Evolutionary conservation across 2,888 invertebrate genomes (phyloP), one percentile per base, ranked within the genome.

Genomic region (Pantelozetes paolii): DNA sequence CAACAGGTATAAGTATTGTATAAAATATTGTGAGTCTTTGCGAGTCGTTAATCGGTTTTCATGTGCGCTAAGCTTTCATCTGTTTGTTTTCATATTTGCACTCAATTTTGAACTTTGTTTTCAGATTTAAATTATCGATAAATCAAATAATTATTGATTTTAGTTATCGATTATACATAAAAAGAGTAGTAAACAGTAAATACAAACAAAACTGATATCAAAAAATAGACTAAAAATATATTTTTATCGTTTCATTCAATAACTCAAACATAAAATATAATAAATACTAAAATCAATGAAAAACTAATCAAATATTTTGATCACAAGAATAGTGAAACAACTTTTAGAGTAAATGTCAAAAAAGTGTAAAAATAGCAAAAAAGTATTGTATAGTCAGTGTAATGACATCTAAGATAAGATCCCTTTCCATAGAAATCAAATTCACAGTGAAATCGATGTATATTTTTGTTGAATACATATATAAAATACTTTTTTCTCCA

Each of bases 1-100:
- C n/a, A 62, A 62, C 18, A 62, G 36, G 36, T 62, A 54, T 26
- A 54, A 9, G 36, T 50, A 50, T n/a, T 50, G n/a, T 45, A 45
- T 45, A 45, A 45, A 23, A 54, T 13, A 1, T 23, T 26, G 26
- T 20, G 26, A 32, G 32, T 36, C n/a, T 36, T 36, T 5, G 15
- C 54, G 5, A n/a, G 9, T 54, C 5, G 2, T 3, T 54, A 54
- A 54, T 54, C 54, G 13, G 2, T 54, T 54, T 15, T 36, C 36
- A 36, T 15, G 15, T 11, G 45, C 13, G 50, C 23, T 54, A 23
- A 23, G 54, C 54, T 54, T 54, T 54, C 18, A 20, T 50, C 13
- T 54, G 54, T 62, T 32, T 9, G 62, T 15, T 50, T 28, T 18
- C 30, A 11, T 11, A 9, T 62, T 32, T 62, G 11, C 32, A 59